phyloP scores from a whole-genome alignment of 2,888 invertebrate species.

The Limenitis camilla region DNA sequence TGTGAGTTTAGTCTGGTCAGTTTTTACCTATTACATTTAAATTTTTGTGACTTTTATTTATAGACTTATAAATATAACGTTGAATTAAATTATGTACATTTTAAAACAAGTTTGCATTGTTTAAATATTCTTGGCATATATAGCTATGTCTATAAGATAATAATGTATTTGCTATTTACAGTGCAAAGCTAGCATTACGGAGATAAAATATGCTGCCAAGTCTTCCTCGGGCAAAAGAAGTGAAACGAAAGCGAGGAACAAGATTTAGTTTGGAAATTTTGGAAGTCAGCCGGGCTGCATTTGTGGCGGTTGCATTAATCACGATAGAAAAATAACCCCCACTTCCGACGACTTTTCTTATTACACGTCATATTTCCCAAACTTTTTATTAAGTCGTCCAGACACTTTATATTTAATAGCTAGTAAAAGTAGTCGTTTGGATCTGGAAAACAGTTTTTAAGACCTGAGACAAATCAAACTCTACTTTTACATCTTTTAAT shows the following conservation, averaged over 20 bases:
- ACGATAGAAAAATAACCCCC: slow-evolving; percentile 58
- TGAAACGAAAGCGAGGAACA: slow-evolving; percentile 49
- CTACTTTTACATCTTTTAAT: too few relatives aligned
- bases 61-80: background rate
- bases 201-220: slow-evolving; percentile 72
- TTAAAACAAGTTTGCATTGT: slow-evolving; percentile 16
- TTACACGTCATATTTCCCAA: slow-evolving; percentile 34
- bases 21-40: too few relatives aligned
- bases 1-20: too few relatives aligned
- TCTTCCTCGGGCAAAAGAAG: slow-evolving; percentile 65
- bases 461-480: too few relatives aligned
- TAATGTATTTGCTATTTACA: slow-evolving; percentile 53
- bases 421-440: too few relatives aligned
- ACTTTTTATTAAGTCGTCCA: slow-evolving; percentile 9
- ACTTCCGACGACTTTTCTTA: slow-evolving; percentile 40
- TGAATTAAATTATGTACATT: background rate
- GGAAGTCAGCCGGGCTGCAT: slow-evolving; percentile 69
- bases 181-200: slow-evolving; percentile 62
- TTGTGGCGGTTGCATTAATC: slow-evolving; percentile 67
- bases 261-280: slow-evolving; percentile 70
- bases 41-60: too few relatives aligned
- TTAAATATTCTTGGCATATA: slow-evolving; percentile 8
- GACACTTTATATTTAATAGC: slow-evolving; percentile 6
- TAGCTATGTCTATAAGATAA: slow-evolving; percentile 14
- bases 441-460: too few relatives aligned